Base-by-base conservation (phyloP, 35 echinoderm and acorn worm species). In the Ophiothrix spiculata region DNA sequence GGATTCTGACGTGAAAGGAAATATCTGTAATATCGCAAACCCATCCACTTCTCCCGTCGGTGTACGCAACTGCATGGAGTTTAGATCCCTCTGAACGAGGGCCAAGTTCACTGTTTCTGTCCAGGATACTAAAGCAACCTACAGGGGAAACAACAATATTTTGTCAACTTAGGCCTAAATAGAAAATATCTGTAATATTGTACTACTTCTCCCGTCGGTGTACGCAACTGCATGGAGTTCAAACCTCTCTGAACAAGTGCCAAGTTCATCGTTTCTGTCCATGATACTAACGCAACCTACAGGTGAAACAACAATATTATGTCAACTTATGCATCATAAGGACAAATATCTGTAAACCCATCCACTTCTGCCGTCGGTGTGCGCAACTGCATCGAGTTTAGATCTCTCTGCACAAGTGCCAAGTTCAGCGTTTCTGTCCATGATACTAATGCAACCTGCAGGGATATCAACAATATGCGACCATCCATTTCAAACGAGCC, bases 51-150 rank as follows among this genome's bases (percentile, higher is more conserved):
- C 83, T 4, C 86, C 96, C 1, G 82, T 88, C 16, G 96, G 96
- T 45, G 89, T 94, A 19, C 89, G 79, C 34, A 99, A 64, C 42
- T 82, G 79, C 96, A 99, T 99, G 36, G 91, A 86, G 39, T 76
- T 99, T 10, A 94, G 79, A 75, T 99, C 86, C 75, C 96, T 90
- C 86, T 25, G 21, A 54, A 99, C 89, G 17, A 99, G 76, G 32
- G 92, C 89, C 32, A 99, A 76, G 31, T 90, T 90, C 6, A 94
- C 92, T 33, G 86, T 88, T 45, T 99, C 96, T 29, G 96, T 99
- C 96, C 96, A 99, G 36, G 88, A 77, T 25, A 94, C 92, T 33
- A 99, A 74, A 36, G 96, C 96, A 89, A 99, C 96, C 95, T 98
- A 33, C 0, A 42, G 28, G n/a, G n/a, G n/a, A n/a, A n/a, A n/a